Evolutionary conservation across 2,888 invertebrate genomes (phyloP).

Genomic region (Artemia sinica): DNA sequence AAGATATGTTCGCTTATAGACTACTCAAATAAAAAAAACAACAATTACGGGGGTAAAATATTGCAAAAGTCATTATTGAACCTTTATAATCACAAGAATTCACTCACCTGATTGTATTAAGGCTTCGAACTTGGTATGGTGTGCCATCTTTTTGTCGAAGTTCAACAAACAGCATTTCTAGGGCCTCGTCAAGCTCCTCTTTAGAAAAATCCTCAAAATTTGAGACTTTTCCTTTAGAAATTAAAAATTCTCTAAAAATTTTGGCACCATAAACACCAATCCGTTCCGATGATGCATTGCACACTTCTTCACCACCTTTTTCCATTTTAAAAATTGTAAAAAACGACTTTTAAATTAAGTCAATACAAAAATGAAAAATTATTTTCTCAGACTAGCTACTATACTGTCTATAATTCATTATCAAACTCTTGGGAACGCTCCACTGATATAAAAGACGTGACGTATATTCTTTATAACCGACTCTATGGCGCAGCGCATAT

Average conservation of each 20-base stretch:
- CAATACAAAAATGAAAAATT: too few relatives aligned
- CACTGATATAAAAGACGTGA: slow-evolving; percentile 7
- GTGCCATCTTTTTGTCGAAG: slow-evolving; percentile 3
- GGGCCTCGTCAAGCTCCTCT: neutral
- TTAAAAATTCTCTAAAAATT: neutral
- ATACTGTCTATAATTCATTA: neutral
- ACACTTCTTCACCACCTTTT: neutral
- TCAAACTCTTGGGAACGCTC: neutral
- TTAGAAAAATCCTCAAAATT: slow-evolving; percentile 1
- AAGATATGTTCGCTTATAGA: too few relatives aligned
- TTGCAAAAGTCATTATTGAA: too few relatives aligned
- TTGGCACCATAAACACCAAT: neutral
- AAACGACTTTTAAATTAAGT: neutral
- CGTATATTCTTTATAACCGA: neutral
- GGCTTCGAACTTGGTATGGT: neutral
- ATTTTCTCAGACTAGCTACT: too few relatives aligned
- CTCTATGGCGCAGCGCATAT: too few relatives aligned
- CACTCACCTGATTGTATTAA: slow-evolving; percentile 1
- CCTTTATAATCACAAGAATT: too few relatives aligned
- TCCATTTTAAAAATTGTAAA: neutral
- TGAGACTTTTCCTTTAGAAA: neutral
- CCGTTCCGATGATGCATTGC: neutral
- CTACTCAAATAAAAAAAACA: too few relatives aligned
- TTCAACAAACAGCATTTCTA: neutral
- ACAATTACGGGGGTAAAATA: too few relatives aligned